phyloP scores from a whole-genome alignment of 64 coral and sea anemone genomes.

The Actinia equina region DNA sequence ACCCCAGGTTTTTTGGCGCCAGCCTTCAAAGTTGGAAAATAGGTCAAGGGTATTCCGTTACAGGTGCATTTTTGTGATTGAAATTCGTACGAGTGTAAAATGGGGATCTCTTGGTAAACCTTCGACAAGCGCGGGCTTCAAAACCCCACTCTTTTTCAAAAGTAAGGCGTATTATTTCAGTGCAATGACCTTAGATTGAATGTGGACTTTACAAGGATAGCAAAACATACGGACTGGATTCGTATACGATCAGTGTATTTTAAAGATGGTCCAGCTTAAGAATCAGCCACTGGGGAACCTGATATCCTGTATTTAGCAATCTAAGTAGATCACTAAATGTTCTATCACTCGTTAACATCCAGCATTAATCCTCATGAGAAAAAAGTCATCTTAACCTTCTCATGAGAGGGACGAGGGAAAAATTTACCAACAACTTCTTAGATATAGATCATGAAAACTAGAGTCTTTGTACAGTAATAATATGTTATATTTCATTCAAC shows the following conservation, averaged over 20 bases:
- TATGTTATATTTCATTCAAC: not conserved
- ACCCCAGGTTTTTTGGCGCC: not conserved
- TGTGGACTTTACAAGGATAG: not conserved
- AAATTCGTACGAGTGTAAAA: not conserved
- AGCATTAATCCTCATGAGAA: not conserved
- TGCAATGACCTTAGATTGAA: not conserved
- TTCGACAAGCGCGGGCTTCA: not conserved
- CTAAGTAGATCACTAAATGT: not conserved
- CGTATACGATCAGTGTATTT: not conserved
- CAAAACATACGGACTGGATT: not conserved
- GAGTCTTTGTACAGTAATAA: no score
- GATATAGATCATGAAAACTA: no score
- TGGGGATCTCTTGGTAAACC: slow-evolving; percentile 1
- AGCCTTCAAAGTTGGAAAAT: slow-evolving; percentile 9
- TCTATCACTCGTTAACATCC: not conserved
- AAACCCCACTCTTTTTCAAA: not conserved
- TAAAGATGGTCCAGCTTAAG: not conserved
- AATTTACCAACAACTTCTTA: not conserved
- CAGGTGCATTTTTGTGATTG: slow-evolving; percentile 23
- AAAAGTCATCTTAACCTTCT: not conserved
- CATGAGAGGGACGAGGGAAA: not conserved
- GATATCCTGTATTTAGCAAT: not conserved
- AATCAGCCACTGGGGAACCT: not conserved
- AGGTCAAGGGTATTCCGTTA: slow-evolving; percentile 17
- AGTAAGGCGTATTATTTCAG: not conserved